phyloP scores from a whole-genome alignment of 1,140 invertebrate genomes.

The Drosophila cardini region DNA sequence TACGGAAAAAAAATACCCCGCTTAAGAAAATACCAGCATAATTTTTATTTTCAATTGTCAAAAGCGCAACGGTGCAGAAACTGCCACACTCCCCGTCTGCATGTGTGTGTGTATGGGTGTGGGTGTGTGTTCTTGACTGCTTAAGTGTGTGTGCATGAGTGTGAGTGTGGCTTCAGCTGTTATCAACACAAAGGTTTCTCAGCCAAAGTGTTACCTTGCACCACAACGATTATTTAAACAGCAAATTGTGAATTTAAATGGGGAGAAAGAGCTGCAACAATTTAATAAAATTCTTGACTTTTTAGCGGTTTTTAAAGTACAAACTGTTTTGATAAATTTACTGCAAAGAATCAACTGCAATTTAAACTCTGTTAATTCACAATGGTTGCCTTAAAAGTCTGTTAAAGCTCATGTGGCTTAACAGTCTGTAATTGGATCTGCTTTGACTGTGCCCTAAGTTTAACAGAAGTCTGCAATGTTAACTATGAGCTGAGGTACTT shows the following conservation, averaged over 20 bases:
- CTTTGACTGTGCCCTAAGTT: too few species aligned
- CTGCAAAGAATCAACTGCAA: too few species aligned
- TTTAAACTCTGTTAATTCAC: too few species aligned
- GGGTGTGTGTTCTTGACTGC: slow-evolving; percentile 28
- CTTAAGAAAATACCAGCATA: slow-evolving; percentile 54
- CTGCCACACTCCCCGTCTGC: slow-evolving; percentile 67
- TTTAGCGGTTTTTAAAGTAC: background rate
- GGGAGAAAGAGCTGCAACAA: slow-evolving; percentile 37
- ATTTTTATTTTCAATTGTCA: slow-evolving; percentile 70
- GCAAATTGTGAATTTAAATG: background rate
- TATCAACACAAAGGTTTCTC: slow-evolving; percentile 59
- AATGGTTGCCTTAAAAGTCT: too few species aligned
- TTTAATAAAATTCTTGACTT: slow-evolving; percentile 17
- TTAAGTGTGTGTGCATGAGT: slow-evolving; percentile 13
- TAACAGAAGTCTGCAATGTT: too few species aligned
- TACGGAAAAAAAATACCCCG: background rate
- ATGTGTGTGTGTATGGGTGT: slow-evolving; percentile 16
- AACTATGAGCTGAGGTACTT: too few species aligned
- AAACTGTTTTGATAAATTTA: background rate
- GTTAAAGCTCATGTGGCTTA: too few species aligned
- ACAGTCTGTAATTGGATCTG: too few species aligned
- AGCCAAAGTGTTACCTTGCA: slow-evolving; percentile 53
- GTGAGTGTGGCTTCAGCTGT: slow-evolving; percentile 49
- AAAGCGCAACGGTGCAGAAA: slow-evolving; percentile 71
- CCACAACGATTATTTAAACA: slow-evolving; percentile 47